Evolutionary conservation across 2,888 invertebrate genomes (phyloP).

Genomic region (Neelides folsomi): DNA sequence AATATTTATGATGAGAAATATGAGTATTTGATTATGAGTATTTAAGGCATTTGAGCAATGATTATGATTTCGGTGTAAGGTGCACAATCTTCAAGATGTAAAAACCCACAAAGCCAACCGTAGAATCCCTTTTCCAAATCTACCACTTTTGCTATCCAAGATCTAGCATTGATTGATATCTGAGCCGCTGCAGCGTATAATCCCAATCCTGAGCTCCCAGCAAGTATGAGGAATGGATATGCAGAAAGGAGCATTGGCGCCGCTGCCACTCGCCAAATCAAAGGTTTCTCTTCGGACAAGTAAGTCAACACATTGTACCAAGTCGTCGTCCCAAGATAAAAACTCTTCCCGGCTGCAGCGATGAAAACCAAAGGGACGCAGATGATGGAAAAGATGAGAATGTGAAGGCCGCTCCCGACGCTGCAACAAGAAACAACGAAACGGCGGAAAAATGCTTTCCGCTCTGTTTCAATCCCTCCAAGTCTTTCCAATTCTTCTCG

Average conservation of each 20-base stretch:
- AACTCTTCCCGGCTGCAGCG: conserved; percentile 52
- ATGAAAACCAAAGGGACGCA: conserved; percentile 53
- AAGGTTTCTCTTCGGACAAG: conserved; percentile 52
- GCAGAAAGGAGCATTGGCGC: conserved; percentile 54
- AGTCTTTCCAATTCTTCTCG: conserved; percentile 56
- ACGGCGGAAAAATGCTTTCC: conserved; percentile 1
- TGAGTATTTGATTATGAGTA: too few relatives aligned
- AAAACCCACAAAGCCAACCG: conserved; percentile 56
- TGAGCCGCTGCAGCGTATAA: conserved; percentile 55
- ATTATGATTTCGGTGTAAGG: conserved; percentile 56
- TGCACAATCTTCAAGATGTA: conserved; percentile 56
- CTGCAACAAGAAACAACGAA: conserved; percentile 41
- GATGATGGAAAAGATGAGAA: conserved; percentile 50
- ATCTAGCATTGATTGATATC: conserved; percentile 52
- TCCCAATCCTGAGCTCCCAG: conserved; percentile 52
- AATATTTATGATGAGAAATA: too few relatives aligned
- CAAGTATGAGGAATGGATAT: conserved; percentile 55
- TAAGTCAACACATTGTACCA: conserved; percentile 64
- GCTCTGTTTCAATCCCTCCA: conserved; percentile 37
- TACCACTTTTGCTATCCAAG: conserved; percentile 56
- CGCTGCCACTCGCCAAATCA: conserved; percentile 49
- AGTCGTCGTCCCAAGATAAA: conserved; percentile 59
- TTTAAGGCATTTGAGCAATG: conserved; percentile 9
- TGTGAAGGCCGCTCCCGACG: conserved; percentile 49
- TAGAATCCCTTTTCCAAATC: conserved; percentile 68